Evolutionary conservation across 2,113 vertebrate genomes (phyloP).

Genomic region (Melierax canorus): DNA sequence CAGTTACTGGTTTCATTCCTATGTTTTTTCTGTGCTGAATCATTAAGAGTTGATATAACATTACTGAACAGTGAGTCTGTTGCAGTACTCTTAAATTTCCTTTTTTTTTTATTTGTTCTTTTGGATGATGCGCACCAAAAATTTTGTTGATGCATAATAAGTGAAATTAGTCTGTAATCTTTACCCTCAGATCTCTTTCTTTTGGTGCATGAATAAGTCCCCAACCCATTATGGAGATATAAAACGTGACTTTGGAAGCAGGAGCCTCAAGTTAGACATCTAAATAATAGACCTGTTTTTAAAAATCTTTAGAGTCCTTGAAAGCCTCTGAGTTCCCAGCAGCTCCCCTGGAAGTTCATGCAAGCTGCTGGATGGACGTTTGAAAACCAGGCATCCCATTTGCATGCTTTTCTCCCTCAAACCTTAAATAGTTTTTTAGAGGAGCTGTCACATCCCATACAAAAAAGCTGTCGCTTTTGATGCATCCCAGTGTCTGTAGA

Average conservation of each 20-base stretch:
- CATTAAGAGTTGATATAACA: not conserved
- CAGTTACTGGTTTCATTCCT: not conserved
- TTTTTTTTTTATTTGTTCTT: not conserved
- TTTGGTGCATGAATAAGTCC: not conserved
- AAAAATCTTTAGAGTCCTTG: constrained; percentile 18
- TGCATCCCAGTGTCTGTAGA: constrained; percentile 11
- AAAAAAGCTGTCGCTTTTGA: constrained; percentile 35
- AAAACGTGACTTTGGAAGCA: constrained; percentile 24
- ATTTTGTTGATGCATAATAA: not conserved
- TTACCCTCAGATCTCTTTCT: constrained; percentile 26
- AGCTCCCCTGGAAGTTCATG: constrained; percentile 41
- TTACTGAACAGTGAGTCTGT: not conserved
- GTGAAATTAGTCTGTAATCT: not conserved
- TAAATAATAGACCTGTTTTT: constrained; percentile 48
- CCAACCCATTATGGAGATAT: constrained; percentile 12
- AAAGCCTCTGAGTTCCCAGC: constrained; percentile 19
- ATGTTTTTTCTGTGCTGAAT: not conserved
- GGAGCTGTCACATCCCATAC: constrained; percentile 28
- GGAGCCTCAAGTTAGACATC: constrained; percentile 40
- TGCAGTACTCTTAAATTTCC: not conserved
- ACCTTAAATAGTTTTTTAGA: constrained; percentile 21
- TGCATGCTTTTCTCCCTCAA: constrained; percentile 28
- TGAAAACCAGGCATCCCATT: constrained; percentile 38
- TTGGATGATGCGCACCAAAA: not conserved
- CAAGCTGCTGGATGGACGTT: constrained; percentile 22